Conservation (phyloP, 2,797 vertebrate species). For the Anomalospiza imberbis region DNA sequence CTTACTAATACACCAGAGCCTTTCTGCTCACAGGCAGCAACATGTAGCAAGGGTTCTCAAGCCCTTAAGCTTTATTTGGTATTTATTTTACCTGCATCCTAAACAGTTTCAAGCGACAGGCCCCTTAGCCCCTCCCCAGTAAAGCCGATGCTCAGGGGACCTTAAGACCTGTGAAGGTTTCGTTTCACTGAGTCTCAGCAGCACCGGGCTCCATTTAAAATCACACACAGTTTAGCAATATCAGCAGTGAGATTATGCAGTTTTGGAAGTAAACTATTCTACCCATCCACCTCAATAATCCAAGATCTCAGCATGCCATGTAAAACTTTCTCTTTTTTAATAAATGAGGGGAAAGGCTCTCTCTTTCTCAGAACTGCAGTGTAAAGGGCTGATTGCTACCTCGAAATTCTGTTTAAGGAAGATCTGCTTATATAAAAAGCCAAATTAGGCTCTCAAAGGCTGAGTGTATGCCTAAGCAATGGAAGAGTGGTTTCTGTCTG, state of each 20-base stretch:
- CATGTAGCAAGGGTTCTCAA: accelerated
- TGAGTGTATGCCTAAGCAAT: conserved; percentile 45
- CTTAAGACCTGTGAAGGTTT: neutral
- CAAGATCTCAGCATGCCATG: neutral
- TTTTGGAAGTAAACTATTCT: conserved; percentile 5
- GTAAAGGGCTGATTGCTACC: conserved; percentile 15
- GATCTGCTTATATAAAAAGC: conserved; percentile 55
- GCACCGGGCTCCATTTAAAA: neutral
- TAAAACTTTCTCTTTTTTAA: neutral
- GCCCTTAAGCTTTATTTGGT: neutral
- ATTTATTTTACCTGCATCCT: neutral
- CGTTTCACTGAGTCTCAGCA: neutral
- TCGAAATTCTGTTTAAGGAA: conserved; percentile 52
- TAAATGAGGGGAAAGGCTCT: neutral
- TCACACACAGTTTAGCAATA: neutral
- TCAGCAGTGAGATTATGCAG: neutral
- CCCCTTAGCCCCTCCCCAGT: no score
- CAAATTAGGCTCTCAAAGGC: conserved; percentile 55
- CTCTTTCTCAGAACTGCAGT: neutral
- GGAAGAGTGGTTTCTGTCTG: conserved; percentile 61
- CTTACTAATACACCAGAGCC: neutral
- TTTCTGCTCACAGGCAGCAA: neutral
- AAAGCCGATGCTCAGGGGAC: neutral
- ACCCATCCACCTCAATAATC: neutral
- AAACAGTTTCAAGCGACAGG: neutral